Evolutionary conservation across 2,797 vertebrate genomes (phyloP).

Genomic region (Sparus aurata): DNA sequence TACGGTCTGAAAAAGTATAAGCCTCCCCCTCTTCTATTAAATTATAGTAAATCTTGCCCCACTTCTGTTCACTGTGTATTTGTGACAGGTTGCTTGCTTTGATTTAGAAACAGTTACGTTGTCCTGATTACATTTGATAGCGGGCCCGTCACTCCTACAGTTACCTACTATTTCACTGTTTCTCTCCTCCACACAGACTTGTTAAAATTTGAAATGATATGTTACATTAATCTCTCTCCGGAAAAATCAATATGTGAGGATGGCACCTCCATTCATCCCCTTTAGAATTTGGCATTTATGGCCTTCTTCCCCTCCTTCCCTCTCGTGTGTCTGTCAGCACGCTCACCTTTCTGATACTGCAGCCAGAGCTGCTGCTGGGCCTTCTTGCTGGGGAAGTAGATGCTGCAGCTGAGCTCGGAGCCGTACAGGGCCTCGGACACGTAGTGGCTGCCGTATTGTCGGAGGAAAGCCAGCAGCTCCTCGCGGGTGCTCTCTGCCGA

Average conservation of each 20-base stretch:
- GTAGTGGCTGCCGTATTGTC: conserved; percentile 95
- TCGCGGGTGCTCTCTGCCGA: conserved; percentile 93
- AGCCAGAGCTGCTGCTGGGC: conserved; percentile 99
- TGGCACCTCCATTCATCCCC: background rate
- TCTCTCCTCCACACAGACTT: background rate
- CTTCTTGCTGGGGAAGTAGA: conserved; percentile 99
- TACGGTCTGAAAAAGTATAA: conserved; percentile 15
- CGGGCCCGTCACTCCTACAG: background rate
- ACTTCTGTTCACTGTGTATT: background rate
- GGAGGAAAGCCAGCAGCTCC: conserved; percentile 93
- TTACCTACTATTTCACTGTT: background rate
- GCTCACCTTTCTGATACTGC: conserved; percentile 98
- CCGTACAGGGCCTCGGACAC: conserved; percentile 95
- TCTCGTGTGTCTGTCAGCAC: background rate
- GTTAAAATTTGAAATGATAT: background rate
- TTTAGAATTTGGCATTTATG: background rate
- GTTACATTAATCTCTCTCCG: background rate
- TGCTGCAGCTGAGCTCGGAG: conserved; percentile 96
- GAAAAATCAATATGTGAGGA: background rate
- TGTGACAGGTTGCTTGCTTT: background rate
- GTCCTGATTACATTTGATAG: conserved; percentile 6
- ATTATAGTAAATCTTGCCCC: background rate
- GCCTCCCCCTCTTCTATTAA: background rate
- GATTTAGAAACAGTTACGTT: background rate
- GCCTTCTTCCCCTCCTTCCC: background rate